Base-by-base conservation (phyloP, 1,140 invertebrate species). In the Diachasmimorpha longicaudata region DNA sequence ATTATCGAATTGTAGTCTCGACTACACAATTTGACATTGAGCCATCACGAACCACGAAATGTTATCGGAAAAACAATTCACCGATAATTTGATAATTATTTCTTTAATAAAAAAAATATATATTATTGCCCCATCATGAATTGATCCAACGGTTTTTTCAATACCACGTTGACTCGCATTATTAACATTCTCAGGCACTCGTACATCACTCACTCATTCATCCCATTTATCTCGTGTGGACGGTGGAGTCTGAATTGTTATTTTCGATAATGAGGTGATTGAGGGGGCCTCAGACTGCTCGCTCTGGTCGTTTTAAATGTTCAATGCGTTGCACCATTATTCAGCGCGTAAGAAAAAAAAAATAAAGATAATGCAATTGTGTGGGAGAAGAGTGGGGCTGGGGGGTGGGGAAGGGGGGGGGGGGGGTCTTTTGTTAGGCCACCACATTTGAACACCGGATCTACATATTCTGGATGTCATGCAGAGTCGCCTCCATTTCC, bases 381-480 rank as follows among this genome's bases (percentile, higher is more conserved):
- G 31, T 2, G 31, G 31, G 31, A 6, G 6, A 6, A 31, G 39
- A 42, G 39, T 11, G 14, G 44, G 39, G 9, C 4, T 4, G 39
- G 39, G 13, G 31, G 31, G 31, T 2, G 31, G 31, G 31, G 31
- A 31, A 6, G 6, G 39, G 68, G 39, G 11, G 14, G 44, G 39
- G 9, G 39, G 39, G 39, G 39, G 13, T 74, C 79, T 79, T 81
- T 84, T 37, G 66, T 68, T 39, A 68, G 14, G 83, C 82, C 83
- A 85, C 79, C 83, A 83, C 83, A 74, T 52, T 52, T 46, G 70
- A 82, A 83, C 85, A 74, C 79, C 83, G 77, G 80, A 70, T 93
- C 94, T 96, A 98, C 96, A 98, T 98, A 91, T 98, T 98, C 92
- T 99, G 97, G 91, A 99, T 98, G 92, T 99, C 97, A 93, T 98